These are phyloP conservation scores for Pachliopta kotzebuea DNA, from an alignment of 2,888 invertebrate genomes.

Conservation along the genomic window DNA sequence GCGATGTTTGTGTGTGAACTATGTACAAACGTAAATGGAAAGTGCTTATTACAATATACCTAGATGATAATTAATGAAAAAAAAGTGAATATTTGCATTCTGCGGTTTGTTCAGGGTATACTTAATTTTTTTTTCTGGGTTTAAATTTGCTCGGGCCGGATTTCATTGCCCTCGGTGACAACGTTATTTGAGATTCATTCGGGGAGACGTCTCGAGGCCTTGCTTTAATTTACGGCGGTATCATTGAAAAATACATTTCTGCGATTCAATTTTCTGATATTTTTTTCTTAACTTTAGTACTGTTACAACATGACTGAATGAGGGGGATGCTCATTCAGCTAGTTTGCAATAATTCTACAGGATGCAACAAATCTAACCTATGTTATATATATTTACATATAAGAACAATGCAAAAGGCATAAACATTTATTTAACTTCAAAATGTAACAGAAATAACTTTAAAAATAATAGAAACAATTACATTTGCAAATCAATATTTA, in stretches of 20 bases:
- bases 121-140: conserved; percentile 6
- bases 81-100: conserved; percentile 1
- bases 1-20: no score
- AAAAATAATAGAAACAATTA: no score
- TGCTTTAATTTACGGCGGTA: conserved; percentile 12
- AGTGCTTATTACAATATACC: neutral
- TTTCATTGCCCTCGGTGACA: conserved; percentile 6
- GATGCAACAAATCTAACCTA: no score
- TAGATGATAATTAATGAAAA: neutral
- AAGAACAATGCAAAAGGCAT: no score
- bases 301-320: no score
- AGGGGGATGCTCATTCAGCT: no score
- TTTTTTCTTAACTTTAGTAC: neutral
- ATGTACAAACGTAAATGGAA: no score
- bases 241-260: conserved; percentile 17
- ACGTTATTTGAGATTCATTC: conserved; percentile 18
- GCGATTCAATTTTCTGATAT: conserved; percentile 14
- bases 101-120: neutral
- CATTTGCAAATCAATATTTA: no score
- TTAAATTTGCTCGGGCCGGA: neutral
- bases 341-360: no score
- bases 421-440: no score
- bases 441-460: no score
- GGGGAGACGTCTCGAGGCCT: conserved; percentile 3
- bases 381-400: no score